These are phyloP conservation scores for Caenorhabditis zanzibari DNA, from an alignment of 2,888 invertebrate species.

Conservation along the genomic window DNA sequence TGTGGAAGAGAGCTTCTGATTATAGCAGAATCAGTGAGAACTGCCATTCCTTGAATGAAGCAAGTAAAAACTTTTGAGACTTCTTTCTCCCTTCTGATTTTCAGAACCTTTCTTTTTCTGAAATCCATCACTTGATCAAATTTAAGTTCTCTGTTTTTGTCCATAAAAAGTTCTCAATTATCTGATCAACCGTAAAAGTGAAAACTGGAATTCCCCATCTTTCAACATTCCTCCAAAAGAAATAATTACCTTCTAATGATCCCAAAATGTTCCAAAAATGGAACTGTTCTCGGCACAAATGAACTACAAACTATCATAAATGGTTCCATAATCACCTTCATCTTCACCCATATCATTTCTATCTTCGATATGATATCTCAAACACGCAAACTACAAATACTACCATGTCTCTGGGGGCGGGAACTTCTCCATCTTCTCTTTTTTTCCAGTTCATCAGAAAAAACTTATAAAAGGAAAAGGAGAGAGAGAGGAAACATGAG, in stretches of 20 bases:
- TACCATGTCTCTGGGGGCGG: constrained; percentile 3
- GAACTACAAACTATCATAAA: constrained; percentile 17
- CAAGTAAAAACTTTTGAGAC: too few relatives aligned
- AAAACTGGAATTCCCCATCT: not conserved
- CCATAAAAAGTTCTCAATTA: constrained; percentile 1
- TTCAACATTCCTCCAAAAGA: not conserved
- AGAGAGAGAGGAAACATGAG: not conserved
- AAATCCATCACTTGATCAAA: not conserved
- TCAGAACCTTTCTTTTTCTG: too few relatives aligned
- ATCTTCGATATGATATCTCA: constrained; percentile 24
- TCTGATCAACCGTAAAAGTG: not conserved
- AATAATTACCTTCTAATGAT: too few relatives aligned
- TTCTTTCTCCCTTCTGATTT: too few relatives aligned
- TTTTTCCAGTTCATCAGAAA: not conserved
- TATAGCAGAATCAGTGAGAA: too few relatives aligned
- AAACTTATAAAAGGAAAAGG: constrained; percentile 34
- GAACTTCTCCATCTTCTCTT: not conserved
- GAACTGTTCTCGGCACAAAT: not conserved
- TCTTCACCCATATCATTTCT: not conserved
- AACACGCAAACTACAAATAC: constrained; percentile 29
- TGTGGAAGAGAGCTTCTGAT: too few relatives aligned
- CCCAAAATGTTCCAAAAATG: not conserved
- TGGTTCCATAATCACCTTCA: constrained; percentile 3
- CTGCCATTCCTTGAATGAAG: too few relatives aligned
- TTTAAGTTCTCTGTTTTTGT: not conserved